A percentile compares a stretch with the other conserved stretches of the same genome.
These are phyloP conservation scores for Muntiacus muntjak DNA, from an alignment of 2,113 vertebrate genomes.

Conservation along the genomic window DNA sequence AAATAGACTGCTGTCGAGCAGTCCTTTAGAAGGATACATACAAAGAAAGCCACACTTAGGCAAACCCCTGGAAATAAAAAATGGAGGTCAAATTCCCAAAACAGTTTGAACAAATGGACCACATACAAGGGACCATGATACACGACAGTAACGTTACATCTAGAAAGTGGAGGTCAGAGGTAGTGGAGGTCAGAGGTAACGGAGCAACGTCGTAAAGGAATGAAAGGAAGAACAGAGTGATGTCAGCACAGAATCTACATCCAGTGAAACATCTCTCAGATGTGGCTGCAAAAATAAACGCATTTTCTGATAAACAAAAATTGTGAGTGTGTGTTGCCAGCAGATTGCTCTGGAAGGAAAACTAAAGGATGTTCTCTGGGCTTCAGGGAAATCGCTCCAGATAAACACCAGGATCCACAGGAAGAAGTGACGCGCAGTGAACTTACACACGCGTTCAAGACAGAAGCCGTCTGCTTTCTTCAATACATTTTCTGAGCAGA, in stretches of 20 bases:
- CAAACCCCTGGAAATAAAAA: not conserved
- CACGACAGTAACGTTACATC: not conserved
- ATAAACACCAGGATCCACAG: not conserved
- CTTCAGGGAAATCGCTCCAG: not conserved
- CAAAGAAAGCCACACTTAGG: not conserved
- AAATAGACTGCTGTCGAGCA: not conserved
- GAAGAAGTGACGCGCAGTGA: no score
- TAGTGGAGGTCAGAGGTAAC: not conserved
- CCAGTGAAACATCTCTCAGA: not conserved
- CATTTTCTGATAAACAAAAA: not conserved
- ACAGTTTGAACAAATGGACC: no score
- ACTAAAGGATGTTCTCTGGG: not conserved
- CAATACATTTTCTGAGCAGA: not conserved
- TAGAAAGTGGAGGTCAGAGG: not conserved
- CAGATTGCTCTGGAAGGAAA: not conserved
- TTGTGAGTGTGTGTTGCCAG: not conserved
- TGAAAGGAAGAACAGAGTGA: not conserved
- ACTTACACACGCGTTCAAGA: not conserved
- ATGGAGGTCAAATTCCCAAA: not conserved
- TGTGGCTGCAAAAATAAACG: not conserved
- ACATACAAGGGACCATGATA: not conserved
- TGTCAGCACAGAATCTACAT: not conserved
- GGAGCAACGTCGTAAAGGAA: not conserved
- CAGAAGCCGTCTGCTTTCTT: not conserved
- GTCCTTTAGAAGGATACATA: not conserved